Percentiles rank a stretch among this genome's conserved stretches.
These are phyloP conservation scores for Heliconius hewitsoni DNA, from an alignment of 1,140 invertebrate species.

Conservation along the genomic window DNA sequence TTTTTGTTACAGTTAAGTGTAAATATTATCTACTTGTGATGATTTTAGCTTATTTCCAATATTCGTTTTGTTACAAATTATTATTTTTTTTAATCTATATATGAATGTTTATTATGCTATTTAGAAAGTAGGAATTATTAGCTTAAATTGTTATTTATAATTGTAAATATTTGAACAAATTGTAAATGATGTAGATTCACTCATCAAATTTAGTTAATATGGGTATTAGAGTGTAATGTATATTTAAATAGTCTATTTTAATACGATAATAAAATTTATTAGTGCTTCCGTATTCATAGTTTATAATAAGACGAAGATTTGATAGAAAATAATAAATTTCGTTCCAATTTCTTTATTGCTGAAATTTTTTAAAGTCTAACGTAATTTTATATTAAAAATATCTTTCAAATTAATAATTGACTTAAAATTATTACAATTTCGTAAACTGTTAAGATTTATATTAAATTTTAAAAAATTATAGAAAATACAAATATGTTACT, in stretches of 20 bases:
- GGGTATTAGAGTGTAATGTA: constrained; percentile 41
- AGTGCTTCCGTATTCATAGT: constrained; percentile 39
- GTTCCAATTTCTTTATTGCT: background rate
- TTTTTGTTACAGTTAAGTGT: background rate
- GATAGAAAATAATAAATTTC: constrained; percentile 11
- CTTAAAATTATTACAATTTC: background rate
- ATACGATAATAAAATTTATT: constrained; percentile 37
- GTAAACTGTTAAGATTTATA: background rate
- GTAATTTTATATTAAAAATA: constrained; percentile 1
- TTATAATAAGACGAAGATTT: constrained; percentile 8
- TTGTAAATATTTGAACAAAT: constrained; percentile 21
- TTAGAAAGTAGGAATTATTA: constrained; percentile 26
- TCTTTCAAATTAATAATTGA: background rate
- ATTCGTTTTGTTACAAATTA: background rate
- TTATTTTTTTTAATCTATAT: background rate
- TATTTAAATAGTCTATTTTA: constrained; percentile 42
- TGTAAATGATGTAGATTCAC: constrained; percentile 16
- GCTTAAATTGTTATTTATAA: constrained; percentile 4
- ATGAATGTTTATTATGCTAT: constrained; percentile 11
- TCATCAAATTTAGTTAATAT: constrained; percentile 25
- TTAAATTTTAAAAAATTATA: background rate
- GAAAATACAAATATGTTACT: background rate
- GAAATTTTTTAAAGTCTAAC: background rate
- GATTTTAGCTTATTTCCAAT: background rate
- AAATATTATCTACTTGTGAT: background rate